Conservation (phyloP, 2,888 invertebrate genomes). For the Leptinotarsa juncta region DNA sequence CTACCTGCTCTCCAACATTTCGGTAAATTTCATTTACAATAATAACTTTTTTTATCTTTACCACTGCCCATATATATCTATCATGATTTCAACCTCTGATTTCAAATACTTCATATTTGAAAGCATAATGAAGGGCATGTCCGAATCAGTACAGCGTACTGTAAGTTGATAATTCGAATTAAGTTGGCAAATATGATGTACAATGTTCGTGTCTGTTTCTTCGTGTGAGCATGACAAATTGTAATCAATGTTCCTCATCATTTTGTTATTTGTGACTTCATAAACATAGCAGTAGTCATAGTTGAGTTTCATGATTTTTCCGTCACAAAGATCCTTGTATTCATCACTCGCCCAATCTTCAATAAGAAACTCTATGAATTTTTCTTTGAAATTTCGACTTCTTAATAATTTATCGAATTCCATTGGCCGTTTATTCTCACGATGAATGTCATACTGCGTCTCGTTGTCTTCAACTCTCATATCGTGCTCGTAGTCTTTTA, state of each 20-base stretch:
- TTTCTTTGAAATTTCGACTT: not conserved
- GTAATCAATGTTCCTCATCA: not conserved
- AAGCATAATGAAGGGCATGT: not conserved
- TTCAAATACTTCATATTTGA: not conserved
- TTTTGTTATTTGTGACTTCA: not conserved
- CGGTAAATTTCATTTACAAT: not conserved
- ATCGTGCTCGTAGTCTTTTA: not conserved
- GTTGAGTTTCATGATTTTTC: not conserved
- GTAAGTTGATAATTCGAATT: no score
- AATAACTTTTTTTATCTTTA: not conserved
- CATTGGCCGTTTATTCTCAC: not conserved
- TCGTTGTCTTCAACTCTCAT: not conserved
- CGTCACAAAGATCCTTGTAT: not conserved
- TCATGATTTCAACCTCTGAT: not conserved
- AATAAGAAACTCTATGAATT: not conserved
- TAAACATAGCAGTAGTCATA: not conserved
- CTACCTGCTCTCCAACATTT: no score
- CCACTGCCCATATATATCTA: not conserved
- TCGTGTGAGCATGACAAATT: not conserved
- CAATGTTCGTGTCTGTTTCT: not conserved
- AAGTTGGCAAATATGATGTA: no score
- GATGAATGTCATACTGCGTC: not conserved
- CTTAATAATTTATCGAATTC: not conserved
- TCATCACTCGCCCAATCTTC: conserved; percentile 9
- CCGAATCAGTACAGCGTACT: not conserved